Percentiles rank a stretch among this genome's conserved stretches.
These are phyloP conservation scores for Luperina nickerlii DNA, from an alignment of 2,888 invertebrate genomes.

Conservation along the genomic window DNA sequence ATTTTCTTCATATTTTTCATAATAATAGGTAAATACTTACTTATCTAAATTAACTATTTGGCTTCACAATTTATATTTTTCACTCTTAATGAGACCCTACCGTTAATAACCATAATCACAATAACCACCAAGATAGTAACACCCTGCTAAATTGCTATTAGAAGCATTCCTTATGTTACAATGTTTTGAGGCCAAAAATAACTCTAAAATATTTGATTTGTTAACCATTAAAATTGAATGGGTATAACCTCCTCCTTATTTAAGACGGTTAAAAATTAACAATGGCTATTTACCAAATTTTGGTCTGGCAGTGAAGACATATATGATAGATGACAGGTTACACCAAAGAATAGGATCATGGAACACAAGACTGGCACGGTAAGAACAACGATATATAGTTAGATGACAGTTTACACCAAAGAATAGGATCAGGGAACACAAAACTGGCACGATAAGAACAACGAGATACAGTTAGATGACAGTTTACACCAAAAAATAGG, in stretches of 20 bases:
- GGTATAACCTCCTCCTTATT: background rate
- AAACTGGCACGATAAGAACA: background rate
- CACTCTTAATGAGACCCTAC: conserved; percentile 2
- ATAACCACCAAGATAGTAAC: conserved; percentile 4
- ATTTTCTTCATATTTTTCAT: background rate
- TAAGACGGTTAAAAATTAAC: background rate
- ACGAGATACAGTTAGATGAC: background rate
- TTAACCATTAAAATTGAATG: background rate
- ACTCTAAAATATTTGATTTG: conserved; percentile 1
- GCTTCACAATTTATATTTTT: conserved; percentile 32
- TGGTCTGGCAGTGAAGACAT: conserved; percentile 1
- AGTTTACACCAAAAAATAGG: conserved; percentile 4
- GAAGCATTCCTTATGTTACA: conserved; percentile 10
- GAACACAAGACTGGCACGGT: background rate
- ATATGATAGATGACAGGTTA: background rate
- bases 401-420: background rate
- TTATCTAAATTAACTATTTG: conserved; percentile 45
- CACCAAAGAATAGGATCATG: background rate
- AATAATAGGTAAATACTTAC: conserved; percentile 25
- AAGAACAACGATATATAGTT: background rate
- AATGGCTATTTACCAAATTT: background rate
- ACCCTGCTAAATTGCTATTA: conserved; percentile 11
- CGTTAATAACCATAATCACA: background rate
- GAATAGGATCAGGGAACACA: background rate
- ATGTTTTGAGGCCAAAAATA: conserved; percentile 6